Evolutionary conservation across 2,888 invertebrate genomes (phyloP), one percentile per base, ranked within the genome.

Genomic region (Philereme vetulata): DNA sequence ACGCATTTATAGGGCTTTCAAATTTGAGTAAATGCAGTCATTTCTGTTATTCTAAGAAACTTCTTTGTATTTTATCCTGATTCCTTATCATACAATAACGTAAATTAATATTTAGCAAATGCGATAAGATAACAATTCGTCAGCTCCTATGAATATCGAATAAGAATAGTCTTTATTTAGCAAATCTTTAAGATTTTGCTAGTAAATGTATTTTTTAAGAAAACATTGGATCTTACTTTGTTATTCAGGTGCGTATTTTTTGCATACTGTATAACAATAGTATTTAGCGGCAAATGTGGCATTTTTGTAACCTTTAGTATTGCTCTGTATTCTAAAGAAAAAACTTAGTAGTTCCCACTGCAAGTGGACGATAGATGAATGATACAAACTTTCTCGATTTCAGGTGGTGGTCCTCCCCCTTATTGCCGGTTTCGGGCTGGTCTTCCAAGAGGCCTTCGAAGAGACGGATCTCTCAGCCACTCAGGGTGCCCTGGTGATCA

Each of bases 351-450:
- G 21, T 21, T 21, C 2, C 21, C 21, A 21, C 21, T 21, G 21
- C 21, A 21, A 21, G 21, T 21, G 21, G 21, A 21, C 2, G 21
- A 21, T 21, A 21, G 21, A 21, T 21, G 21, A 21, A 38, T 36
- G 36, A 52, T 36, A 4, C 44, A 9, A 45, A 43, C 21, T 53
- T 51, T 21, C 21, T 21, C 21, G 21, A 43, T 84, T 86, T 33
- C 79, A 93, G 92, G 86, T 92, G 10, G 90, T 93, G 32, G 92
- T 93, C 5, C 87, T 94, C 6, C 94, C 95, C 5, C 85, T 95
- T 10, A 88, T 95, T 61, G 93, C 95, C 72, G 93, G 93, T 54
- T 95, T 95, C 70, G 95, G 94, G n/a, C 86, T 96, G 54, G 87
- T 95, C 34, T 94, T 95, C 75, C 94, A 94, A 86, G 93, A 94